Evolutionary conservation across 2,888 invertebrate species (phyloP).

Genomic region (Caenorhabditis sp.): DNA sequence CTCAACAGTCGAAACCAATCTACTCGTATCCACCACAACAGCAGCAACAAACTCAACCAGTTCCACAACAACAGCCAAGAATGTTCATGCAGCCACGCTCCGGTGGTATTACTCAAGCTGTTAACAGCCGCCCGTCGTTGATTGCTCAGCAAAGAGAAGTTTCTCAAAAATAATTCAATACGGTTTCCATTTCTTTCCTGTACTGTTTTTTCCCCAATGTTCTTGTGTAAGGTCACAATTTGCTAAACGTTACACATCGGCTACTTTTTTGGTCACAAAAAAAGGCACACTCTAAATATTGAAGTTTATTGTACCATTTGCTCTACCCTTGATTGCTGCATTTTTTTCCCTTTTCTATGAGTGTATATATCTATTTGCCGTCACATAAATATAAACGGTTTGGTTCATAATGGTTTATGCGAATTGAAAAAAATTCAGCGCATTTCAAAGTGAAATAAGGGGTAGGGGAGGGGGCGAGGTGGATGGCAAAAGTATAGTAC

Average conservation of each 20-base stretch:
- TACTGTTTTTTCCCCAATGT: neutral
- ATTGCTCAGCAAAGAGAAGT: constrained; percentile 46
- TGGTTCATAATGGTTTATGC: constrained; percentile 11
- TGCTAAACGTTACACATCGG: constrained; percentile 24
- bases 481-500: constrained; percentile 49
- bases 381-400: constrained; percentile 3
- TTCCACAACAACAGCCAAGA: constrained; percentile 37
- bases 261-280: constrained; percentile 64
- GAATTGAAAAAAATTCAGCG: neutral
- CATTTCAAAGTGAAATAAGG: neutral
- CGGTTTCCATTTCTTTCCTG: constrained; percentile 11
- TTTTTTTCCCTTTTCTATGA: too few relatives aligned
- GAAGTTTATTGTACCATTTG: constrained; percentile 19
- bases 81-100: constrained; percentile 47
- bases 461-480: neutral
- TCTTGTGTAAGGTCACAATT: constrained; percentile 57
- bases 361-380: constrained; percentile 28
- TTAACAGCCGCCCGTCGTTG: constrained; percentile 52
- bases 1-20: constrained; percentile 42
- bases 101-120: constrained; percentile 51
- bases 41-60: constrained; percentile 23
- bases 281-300: constrained; percentile 50
- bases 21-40: constrained; percentile 24
- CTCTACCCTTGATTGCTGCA: neutral
- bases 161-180: constrained; percentile 42